Conservation (phyloP, 2,113 vertebrate species). For the Serinus canaria region DNA sequence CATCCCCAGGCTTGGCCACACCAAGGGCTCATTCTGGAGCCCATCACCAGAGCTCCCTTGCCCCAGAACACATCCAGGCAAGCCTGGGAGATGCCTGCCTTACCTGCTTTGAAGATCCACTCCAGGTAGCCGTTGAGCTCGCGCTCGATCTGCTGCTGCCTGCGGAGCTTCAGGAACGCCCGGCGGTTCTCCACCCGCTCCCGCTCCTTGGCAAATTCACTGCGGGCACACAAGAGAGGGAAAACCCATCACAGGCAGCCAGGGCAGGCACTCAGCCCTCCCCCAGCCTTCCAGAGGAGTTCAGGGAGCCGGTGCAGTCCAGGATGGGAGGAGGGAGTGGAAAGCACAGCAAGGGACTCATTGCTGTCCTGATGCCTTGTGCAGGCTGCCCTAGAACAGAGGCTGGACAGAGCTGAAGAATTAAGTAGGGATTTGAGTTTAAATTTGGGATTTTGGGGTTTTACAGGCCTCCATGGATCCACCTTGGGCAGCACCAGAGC, state of each 20-base stretch:
- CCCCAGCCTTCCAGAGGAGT: neutral
- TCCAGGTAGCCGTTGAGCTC: conserved; percentile 94
- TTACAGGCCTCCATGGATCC: neutral
- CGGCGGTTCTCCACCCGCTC: conserved; percentile 94
- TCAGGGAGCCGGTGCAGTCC: neutral
- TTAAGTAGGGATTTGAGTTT: neutral
- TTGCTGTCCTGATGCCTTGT: neutral
- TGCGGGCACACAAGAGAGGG: conserved; percentile 6
- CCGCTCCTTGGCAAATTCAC: conserved; percentile 95
- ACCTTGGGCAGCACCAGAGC: neutral
- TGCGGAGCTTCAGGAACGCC: conserved; percentile 93
- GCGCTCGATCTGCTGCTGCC: conserved; percentile 94
- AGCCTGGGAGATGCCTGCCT: neutral
- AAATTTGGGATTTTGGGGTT: too few species aligned
- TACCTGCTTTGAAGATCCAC: conserved; percentile 98
- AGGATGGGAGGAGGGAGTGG: neutral
- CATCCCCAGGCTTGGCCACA: neutral
- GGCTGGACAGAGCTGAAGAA: neutral
- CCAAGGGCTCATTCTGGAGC: neutral
- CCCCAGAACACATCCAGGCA: neutral
- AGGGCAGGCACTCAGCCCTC: neutral
- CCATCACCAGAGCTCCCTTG: neutral
- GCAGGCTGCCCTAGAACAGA: neutral
- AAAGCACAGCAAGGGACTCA: accelerated
- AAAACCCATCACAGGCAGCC: neutral